A percentile compares a stretch with the other conserved stretches of the same genome.
phyloP scores from a whole-genome alignment of 2,888 invertebrate genomes.

The Drosophila villosipedis region DNA sequence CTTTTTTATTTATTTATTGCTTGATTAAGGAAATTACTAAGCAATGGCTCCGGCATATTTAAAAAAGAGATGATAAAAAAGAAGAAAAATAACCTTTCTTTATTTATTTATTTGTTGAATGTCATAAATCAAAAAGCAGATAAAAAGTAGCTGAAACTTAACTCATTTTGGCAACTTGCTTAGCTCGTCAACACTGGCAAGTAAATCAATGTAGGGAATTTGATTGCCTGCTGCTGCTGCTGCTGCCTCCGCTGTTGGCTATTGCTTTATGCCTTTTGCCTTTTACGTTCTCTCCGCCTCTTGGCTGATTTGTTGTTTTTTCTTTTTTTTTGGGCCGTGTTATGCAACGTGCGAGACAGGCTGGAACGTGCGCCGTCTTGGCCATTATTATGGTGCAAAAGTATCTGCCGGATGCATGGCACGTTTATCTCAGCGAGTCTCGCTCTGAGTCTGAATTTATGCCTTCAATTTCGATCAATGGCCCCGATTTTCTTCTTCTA shows the following conservation, averaged over 20 bases:
- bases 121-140: not conserved
- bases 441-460: not conserved
- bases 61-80: not conserved
- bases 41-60: not conserved
- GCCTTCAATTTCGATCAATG: slow-evolving; percentile 35
- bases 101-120: not conserved
- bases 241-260: not conserved
- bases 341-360: slow-evolving; percentile 60
- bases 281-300: not conserved
- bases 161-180: not conserved
- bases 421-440: slow-evolving; percentile 34
- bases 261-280: slow-evolving; percentile 15
- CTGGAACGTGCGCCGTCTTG: slow-evolving; percentile 57
- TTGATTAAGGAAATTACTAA: not conserved
- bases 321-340: slow-evolving; percentile 39
- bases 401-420: slow-evolving; percentile 60
- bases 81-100: rapidly evolving
- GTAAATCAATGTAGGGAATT: slow-evolving; percentile 47
- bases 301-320: slow-evolving; percentile 15
- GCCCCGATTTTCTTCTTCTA: slow-evolving; percentile 12
- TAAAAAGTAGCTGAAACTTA: not conserved
- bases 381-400: slow-evolving; percentile 56
- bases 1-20: not conserved
- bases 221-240: slow-evolving; percentile 15
- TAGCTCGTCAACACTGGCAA: slow-evolving; percentile 1